Evolutionary conservation across 2,888 invertebrate species (phyloP), one percentile per base, ranked within the genome.

Genomic region (Pyralis farinalis): DNA sequence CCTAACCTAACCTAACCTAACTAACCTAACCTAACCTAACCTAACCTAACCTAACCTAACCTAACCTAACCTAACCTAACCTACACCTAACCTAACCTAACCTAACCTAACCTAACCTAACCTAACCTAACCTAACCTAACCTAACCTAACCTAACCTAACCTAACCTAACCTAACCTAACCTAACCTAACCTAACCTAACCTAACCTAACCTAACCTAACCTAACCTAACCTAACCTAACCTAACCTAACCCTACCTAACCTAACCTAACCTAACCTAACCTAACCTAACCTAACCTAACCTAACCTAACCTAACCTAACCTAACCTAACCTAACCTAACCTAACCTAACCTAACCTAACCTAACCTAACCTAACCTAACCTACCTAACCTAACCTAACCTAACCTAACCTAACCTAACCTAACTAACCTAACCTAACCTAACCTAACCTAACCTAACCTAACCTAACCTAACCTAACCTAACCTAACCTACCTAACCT

Each of bases 61-160:
- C 42, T 42, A 42, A 42, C 42, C 42, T 42, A 42, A 42, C 42
- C 42, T 42, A 42, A 42, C 42, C 37, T n/a, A n/a, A n/a, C n/a
- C n/a, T n/a, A n/a, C n/a, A n/a, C n/a, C n/a, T n/a, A n/a, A n/a
- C n/a, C n/a, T 37, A 42, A 42, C 42, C 42, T 42, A 42, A 42
- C 42, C 42, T 42, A 42, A 42, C 42, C 40, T 40, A 40, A 43
- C 41, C 43, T 47, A 42, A 39, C 44, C 44, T 47, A 46, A 46
- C 43, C 47, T 47, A 47, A 44, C 44, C 44, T 44, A 47, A 47
- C 47, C 47, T 47, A 44, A 44, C 47, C 47, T 47, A 44, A 44
- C 44, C 47, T 44, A 44, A 44, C 47, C 47, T 42, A 47, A 44
- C 47, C 47, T 47, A 44, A 44, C 47, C 44, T 43, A 40, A 38